A percentile compares a stretch with the other conserved stretches of the same genome.
Conservation (phyloP, 2,113 vertebrate species). For the Erinaceus europaeus region DNA sequence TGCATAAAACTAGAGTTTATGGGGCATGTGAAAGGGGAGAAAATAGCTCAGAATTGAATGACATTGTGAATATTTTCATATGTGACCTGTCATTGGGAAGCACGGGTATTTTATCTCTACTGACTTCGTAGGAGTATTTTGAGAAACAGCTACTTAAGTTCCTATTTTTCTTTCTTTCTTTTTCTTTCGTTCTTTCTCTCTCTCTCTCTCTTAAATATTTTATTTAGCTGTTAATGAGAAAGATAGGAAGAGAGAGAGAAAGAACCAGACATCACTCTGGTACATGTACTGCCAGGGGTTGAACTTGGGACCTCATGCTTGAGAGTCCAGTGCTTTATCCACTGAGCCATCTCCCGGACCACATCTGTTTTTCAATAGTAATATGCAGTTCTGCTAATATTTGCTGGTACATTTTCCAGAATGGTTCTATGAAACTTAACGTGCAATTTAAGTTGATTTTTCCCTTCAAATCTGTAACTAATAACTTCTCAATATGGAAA, state of each 20-base stretch:
- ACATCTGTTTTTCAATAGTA: slow-evolving; percentile 11
- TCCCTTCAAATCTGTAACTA: slow-evolving; percentile 30
- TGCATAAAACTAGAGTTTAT: neutral
- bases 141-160: slow-evolving; percentile 26
- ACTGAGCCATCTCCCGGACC: too few species aligned
- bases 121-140: slow-evolving; percentile 59
- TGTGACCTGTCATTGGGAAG: neutral
- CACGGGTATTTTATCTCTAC: slow-evolving; percentile 25
- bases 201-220: too few species aligned
- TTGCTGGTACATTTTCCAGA: slow-evolving; percentile 8
- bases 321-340: too few species aligned
- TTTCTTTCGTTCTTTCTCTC: too few species aligned
- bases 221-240: too few species aligned
- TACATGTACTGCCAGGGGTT: too few species aligned
- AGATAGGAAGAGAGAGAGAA: too few species aligned
- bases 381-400: slow-evolving; percentile 39
- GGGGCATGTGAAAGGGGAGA: neutral
- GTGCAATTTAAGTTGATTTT: slow-evolving; percentile 21
- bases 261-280: too few species aligned
- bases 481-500: slow-evolving; percentile 19
- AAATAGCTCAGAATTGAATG: neutral
- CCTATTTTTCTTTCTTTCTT: too few species aligned
- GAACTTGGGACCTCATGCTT: too few species aligned
- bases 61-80: neutral
- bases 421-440: neutral